Conservation (phyloP, 2,113 vertebrate genomes). For the Microcebus jonahi region DNA sequence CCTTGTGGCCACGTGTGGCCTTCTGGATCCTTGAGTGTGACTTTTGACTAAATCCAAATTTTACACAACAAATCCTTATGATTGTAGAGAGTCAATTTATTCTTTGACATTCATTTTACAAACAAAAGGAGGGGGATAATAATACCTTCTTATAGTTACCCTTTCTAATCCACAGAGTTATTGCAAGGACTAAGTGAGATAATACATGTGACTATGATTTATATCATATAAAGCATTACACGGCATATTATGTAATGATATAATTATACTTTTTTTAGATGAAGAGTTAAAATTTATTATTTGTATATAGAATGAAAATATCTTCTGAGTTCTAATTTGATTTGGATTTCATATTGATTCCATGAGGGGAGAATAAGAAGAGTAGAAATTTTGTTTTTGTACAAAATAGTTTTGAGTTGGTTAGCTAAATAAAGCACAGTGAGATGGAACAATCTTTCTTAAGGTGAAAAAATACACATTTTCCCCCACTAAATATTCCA, state of each 20-base stretch:
- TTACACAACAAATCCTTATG: not conserved
- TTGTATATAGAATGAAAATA: no score
- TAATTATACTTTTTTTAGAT: not conserved
- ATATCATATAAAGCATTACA: not conserved
- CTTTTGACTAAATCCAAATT: no score
- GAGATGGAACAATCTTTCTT: not conserved
- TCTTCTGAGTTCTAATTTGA: no score
- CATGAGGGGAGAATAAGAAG: not conserved
- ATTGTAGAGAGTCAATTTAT: not conserved
- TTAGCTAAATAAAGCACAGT: not conserved
- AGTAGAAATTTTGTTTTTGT: not conserved
- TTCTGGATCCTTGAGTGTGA: no score
- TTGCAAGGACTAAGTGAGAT: not conserved
- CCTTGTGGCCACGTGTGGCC: no score
- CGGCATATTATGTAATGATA: not conserved
- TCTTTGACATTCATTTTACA: not conserved
- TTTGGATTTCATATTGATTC: not conserved
- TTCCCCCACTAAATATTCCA: not conserved
- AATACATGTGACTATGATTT: not conserved
- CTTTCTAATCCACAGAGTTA: not conserved
- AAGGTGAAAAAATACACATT: not conserved
- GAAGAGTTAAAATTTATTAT: no score
- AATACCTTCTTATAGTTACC: not conserved
- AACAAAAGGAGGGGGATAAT: not conserved
- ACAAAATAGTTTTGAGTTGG: constrained; percentile 12